phyloP scores from a whole-genome alignment of 1,140 invertebrate genomes.

The Stegodyphus dumicola region DNA sequence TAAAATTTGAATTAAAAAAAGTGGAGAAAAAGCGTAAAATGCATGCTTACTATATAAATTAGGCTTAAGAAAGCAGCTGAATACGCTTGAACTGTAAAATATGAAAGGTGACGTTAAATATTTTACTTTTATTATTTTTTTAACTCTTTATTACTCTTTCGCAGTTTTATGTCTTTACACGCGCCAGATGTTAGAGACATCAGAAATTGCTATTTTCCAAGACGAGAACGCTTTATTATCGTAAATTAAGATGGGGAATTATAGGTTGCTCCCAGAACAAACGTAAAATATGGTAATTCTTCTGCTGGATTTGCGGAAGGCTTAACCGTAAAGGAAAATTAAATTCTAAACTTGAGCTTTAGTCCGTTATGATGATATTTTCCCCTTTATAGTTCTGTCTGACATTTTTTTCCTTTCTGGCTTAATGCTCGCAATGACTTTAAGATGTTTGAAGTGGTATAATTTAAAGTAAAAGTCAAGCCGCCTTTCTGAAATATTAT shows the following conservation, averaged over 20 bases:
- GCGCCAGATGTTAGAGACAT: constrained; percentile 20
- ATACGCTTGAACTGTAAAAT: no score
- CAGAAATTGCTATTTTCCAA: constrained; percentile 5
- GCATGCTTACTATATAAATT: no score
- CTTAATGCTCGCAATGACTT: not conserved
- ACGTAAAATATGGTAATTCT: constrained; percentile 28
- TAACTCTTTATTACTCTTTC: constrained; percentile 12
- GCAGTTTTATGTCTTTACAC: constrained; percentile 23
- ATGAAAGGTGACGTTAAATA: no score
- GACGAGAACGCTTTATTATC: not conserved
- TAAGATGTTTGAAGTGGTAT: not conserved
- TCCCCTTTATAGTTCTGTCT: not conserved
- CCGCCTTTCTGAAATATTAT: not conserved
- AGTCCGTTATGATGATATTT: not conserved
- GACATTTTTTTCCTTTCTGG: not conserved
- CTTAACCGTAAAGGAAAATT: constrained; percentile 4
- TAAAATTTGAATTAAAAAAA: no score
- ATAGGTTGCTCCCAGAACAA: constrained; percentile 6
- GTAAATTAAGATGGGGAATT: constrained; percentile 23
- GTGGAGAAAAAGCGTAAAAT: no score
- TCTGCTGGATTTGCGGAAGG: not conserved
- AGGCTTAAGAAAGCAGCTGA: no score
- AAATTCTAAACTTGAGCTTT: not conserved
- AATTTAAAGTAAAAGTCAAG: not conserved
- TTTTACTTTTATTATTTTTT: not conserved